Evolutionary conservation across 2,888 invertebrate species (phyloP), one percentile per base, ranked within the genome.

Genomic region (Copidosoma aretas): DNA sequence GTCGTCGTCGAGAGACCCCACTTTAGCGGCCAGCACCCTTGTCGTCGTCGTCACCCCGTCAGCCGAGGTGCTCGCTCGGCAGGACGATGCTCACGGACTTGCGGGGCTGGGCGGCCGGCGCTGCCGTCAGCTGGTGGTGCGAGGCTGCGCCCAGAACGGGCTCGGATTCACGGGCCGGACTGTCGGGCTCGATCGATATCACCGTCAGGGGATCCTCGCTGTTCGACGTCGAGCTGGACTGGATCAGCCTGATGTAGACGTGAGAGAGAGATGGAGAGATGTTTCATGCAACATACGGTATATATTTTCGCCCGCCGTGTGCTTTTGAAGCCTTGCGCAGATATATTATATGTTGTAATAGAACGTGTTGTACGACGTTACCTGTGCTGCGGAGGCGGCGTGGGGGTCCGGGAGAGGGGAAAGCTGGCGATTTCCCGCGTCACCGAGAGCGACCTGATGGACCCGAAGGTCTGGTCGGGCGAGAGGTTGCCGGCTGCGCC

Each of bases 341-440:
- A n/a, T n/a, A n/a, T n/a, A n/a, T n/a, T n/a, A n/a, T n/a, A n/a
- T n/a, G n/a, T n/a, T n/a, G n/a, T n/a, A n/a, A n/a, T n/a, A 14
- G 43, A 15, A 43, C 12, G 15, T 12, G 15, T 12, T 43, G 43
- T 43, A 43, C 10, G 10, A 43, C 17, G 8, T 71, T 70, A 84
- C 84, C 82, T 83, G 75, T 83, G 82, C 64, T 80, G 84, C 59
- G 90, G 89, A 58, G 91, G 91, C 63, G 91, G 91, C 76, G 90
- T 90, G 43, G 91, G 91, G 58, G 91, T 91, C 73, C 91, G 87
- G 17, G 91, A 91, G 46, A 91, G 82, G n/a, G 91, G 91, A 78
- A 91, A 91, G 81, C 91, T 91, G 75, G 91, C 91, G 66, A 91
- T 91, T 82, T 91, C 91, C 75, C 91, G 85, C 63, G 90, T 89